Percentiles rank a stretch among this genome's conserved stretches.
Evolutionary conservation across 53 echinoderm and acorn worm genomes (phyloP).

Genomic region (Holothuria scabra): DNA sequence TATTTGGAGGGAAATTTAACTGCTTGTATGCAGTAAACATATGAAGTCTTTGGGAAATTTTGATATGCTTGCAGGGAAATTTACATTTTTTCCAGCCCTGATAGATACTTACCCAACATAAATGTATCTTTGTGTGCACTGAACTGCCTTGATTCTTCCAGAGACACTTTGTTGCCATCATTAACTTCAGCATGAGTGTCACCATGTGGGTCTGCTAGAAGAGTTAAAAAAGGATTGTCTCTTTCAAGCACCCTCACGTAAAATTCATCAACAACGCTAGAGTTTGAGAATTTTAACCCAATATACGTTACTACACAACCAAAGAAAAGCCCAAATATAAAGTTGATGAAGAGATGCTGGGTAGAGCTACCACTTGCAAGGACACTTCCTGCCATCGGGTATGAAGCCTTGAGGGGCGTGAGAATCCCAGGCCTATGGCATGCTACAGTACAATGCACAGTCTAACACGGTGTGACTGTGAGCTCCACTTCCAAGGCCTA

Average conservation of each 20-base stretch:
- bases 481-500: no score
- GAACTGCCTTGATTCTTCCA: neutral
- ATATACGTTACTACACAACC: slow-evolving; percentile 62
- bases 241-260: neutral
- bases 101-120: slow-evolving; percentile 30
- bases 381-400: no score
- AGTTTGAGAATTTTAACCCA: slow-evolving; percentile 48
- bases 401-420: no score
- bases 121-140: slow-evolving; percentile 1
- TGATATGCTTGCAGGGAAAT: no score
- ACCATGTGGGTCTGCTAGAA: slow-evolving; percentile 17
- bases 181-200: slow-evolving; percentile 20
- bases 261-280: neutral
- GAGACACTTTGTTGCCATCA: neutral
- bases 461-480: no score
- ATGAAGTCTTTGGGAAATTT: no score
- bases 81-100: no score
- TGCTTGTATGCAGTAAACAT: no score
- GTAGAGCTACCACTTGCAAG: slow-evolving; percentile 7
- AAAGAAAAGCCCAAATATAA: slow-evolving; percentile 62
- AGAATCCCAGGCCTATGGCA: no score
- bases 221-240: neutral
- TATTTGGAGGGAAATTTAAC: no score
- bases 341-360: slow-evolving; percentile 46
- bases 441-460: no score